These are phyloP conservation scores for Nannospalax galili DNA, from an alignment of 2,113 vertebrate species.

Conservation along the genomic window DNA sequence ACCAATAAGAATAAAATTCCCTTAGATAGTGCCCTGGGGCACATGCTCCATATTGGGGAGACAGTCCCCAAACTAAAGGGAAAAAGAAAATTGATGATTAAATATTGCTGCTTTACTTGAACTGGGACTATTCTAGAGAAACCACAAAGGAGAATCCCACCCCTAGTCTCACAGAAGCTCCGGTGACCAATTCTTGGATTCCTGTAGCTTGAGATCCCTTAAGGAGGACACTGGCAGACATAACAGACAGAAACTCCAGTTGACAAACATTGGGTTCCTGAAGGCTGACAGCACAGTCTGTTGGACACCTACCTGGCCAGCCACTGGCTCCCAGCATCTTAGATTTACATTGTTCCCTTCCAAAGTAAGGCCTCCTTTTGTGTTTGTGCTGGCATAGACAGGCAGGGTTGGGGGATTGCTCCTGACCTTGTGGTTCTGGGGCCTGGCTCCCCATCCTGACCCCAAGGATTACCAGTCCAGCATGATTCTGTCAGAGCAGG, in stretches of 20 bases:
- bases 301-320: background rate
- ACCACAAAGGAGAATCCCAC: background rate
- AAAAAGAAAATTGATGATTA: no score
- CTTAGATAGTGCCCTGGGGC: no score
- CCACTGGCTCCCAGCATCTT: background rate
- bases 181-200: background rate
- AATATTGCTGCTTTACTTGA: no score
- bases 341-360: fast-evolving
- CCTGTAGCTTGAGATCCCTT: background rate
- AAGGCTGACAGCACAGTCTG: background rate
- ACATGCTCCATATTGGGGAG: no score
- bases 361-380: background rate
- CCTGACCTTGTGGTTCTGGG: background rate
- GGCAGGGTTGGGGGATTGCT: background rate
- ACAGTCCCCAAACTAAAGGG: no score
- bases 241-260: background rate
- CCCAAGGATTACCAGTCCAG: background rate
- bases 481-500: background rate
- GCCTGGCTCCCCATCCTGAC: background rate
- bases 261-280: background rate
- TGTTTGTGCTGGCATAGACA: background rate
- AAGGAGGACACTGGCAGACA: background rate
- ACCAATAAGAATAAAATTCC: no score
- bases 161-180: background rate
- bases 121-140: background rate